These are phyloP conservation scores for Neocrepidodera transversa DNA, from an alignment of 2,888 invertebrate genomes.

Conservation along the genomic window DNA sequence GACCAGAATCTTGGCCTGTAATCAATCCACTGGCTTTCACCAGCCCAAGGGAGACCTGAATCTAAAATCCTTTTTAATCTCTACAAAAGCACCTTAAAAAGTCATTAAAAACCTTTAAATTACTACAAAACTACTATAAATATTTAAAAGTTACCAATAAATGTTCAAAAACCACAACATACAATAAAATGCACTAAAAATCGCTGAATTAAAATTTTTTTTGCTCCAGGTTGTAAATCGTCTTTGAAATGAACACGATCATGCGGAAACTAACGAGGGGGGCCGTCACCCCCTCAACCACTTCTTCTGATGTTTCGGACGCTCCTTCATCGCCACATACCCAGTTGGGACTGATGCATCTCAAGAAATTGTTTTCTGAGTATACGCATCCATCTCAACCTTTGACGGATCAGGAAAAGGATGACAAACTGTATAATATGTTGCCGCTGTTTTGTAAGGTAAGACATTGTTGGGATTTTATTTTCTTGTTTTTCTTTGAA, in stretches of 20 bases:
- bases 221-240: slow-evolving; percentile 8
- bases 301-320: slow-evolving; percentile 66
- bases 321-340: slow-evolving; percentile 75
- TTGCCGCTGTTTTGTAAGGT: slow-evolving; percentile 98
- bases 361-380: slow-evolving; percentile 95
- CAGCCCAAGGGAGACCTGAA: no score
- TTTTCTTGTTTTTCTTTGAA: no score
- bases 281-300: slow-evolving; percentile 61
- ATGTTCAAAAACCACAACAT: no score
- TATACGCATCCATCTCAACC: slow-evolving; percentile 89
- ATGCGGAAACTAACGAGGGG: slow-evolving; percentile 87
- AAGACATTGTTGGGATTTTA: slow-evolving; percentile 50
- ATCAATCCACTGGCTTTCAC: no score
- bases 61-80: no score
- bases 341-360: slow-evolving; percentile 92
- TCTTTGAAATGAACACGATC: slow-evolving; percentile 74
- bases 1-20: no score
- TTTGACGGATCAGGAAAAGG: slow-evolving; percentile 80
- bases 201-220: no score
- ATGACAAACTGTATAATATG: slow-evolving; percentile 96
- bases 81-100: no score
- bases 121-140: no score
- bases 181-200: no score
- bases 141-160: no score
- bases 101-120: no score